A percentile compares a stretch with the other conserved stretches of the same genome.
phyloP scores from a whole-genome alignment of 2,797 vertebrate genomes.

The Clarias pachynema region DNA sequence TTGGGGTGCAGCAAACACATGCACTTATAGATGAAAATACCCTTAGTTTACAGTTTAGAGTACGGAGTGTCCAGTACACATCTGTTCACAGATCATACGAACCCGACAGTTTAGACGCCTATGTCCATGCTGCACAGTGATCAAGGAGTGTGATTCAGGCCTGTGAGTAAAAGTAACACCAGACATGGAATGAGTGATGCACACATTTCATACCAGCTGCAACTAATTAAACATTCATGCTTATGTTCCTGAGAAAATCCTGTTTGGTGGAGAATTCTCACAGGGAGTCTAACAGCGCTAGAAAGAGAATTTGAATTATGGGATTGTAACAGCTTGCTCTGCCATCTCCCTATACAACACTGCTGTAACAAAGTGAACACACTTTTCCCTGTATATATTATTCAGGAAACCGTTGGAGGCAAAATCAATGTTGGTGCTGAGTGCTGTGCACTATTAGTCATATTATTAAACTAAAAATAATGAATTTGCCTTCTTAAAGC shows the following conservation, averaged over 20 bases:
- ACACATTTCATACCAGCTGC: slow-evolving; percentile 74
- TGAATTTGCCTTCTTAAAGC: neutral
- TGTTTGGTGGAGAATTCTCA: slow-evolving; percentile 72
- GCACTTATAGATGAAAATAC: neutral
- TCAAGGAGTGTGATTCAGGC: slow-evolving; percentile 42
- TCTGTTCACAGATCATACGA: slow-evolving; percentile 53
- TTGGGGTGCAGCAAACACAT: neutral
- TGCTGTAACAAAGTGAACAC: slow-evolving; percentile 43
- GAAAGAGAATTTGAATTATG: slow-evolving; percentile 53
- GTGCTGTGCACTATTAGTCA: slow-evolving; percentile 6
- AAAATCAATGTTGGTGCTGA: neutral
- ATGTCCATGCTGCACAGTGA: slow-evolving; percentile 8
- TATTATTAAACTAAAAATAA: neutral
- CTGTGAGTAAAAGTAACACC: slow-evolving; percentile 48
- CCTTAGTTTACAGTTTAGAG: too few species aligned
- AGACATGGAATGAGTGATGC: slow-evolving; percentile 43
- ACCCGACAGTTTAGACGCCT: slow-evolving; percentile 23
- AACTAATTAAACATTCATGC: slow-evolving; percentile 86
- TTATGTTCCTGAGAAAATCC: slow-evolving; percentile 84
- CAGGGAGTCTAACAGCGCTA: slow-evolving; percentile 54
- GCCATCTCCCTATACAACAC: slow-evolving; percentile 31
- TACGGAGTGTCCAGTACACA: slow-evolving; percentile 9
- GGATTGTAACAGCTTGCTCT: slow-evolving; percentile 46
- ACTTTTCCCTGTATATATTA: slow-evolving; percentile 37
- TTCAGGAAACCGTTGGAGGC: slow-evolving; percentile 15